A percentile compares a stretch with the other conserved stretches of the same genome.
These are phyloP conservation scores for Poecile atricapillus DNA, from an alignment of 2,113 vertebrate species.

Conservation along the genomic window DNA sequence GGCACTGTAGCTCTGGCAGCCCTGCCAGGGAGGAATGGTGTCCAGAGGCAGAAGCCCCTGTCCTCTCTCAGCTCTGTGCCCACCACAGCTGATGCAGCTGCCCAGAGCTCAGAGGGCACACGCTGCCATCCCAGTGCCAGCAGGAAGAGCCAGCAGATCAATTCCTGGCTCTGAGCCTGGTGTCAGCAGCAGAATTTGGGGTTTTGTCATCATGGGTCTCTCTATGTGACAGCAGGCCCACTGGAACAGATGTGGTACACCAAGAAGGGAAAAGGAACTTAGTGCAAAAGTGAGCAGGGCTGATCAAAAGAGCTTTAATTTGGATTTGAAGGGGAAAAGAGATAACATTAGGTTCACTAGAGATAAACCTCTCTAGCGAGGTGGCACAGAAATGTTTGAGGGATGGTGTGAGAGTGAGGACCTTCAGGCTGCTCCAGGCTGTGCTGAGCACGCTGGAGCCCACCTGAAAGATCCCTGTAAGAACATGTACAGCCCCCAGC, in stretches of 20 bases:
- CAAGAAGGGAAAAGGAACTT: neutral
- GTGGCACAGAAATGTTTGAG: neutral
- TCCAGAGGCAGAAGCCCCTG: neutral
- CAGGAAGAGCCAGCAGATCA: neutral
- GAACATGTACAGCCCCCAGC: neutral
- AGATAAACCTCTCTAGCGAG: neutral
- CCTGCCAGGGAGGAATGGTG: neutral
- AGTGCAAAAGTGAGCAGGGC: neutral
- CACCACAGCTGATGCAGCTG: neutral
- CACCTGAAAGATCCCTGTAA: neutral
- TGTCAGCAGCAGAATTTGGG: neutral
- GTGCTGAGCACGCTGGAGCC: neutral
- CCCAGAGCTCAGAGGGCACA: neutral
- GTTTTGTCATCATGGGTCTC: neutral
- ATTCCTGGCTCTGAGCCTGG: neutral
- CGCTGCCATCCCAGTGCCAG: neutral
- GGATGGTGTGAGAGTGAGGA: neutral
- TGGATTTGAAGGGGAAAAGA: neutral
- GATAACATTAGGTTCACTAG: neutral
- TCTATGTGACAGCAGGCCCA: neutral
- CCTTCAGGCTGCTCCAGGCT: neutral
- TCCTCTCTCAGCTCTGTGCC: neutral
- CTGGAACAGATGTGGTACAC: neutral
- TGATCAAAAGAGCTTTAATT: neutral
- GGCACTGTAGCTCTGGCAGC: neutral